A percentile compares a stretch with the other conserved stretches of the same genome.
Evolutionary conservation across 2,888 invertebrate genomes (phyloP).

Genomic region (Protophormia terraenovae): DNA sequence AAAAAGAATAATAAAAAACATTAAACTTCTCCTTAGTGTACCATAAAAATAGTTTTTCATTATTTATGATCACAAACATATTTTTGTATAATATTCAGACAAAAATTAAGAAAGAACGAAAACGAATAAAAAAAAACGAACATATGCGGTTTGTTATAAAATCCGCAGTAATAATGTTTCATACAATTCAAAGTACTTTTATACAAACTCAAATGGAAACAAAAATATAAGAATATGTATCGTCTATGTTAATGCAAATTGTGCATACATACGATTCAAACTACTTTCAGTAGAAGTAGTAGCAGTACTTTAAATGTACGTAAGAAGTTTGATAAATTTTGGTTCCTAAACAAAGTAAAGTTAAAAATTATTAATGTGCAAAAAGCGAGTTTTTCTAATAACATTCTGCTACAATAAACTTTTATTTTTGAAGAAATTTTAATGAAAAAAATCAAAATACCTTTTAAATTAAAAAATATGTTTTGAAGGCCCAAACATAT

Average conservation of each 20-base stretch:
- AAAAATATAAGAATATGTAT: background rate
- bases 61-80: slow-evolving; percentile 51
- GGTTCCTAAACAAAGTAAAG: no score
- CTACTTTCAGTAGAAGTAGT: background rate
- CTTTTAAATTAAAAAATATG: no score
- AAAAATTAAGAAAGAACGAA: slow-evolving; percentile 12
- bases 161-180: slow-evolving; percentile 60
- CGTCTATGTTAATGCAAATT: background rate
- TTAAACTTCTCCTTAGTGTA: slow-evolving; percentile 39
- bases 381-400: no score
- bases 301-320: background rate
- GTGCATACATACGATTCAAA: background rate
- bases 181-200: background rate
- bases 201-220: background rate
- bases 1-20: background rate
- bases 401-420: no score
- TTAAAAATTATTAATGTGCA: no score
- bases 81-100: slow-evolving; percentile 41
- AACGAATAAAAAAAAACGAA: background rate
- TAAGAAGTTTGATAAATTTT: background rate
- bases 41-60: slow-evolving; percentile 55
- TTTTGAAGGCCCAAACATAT: no score
- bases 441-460: no score
- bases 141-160: slow-evolving; percentile 48
- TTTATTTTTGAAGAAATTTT: no score